Percentiles rank a stretch among this genome's conserved stretches.
These are phyloP conservation scores for Aleiodes leptofemur DNA, from an alignment of 2,888 invertebrate species.

Conservation along the genomic window DNA sequence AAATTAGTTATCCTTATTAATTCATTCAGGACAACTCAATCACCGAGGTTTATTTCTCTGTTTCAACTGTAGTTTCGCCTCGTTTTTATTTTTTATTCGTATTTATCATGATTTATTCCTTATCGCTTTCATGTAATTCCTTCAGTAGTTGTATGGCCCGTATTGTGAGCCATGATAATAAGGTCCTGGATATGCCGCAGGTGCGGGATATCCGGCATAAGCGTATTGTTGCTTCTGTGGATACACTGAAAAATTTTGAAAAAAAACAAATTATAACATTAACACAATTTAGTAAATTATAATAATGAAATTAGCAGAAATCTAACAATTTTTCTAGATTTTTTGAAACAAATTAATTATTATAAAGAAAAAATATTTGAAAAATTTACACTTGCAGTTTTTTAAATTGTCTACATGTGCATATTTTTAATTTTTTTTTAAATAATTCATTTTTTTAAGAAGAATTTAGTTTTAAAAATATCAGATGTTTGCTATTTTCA, in stretches of 20 bases:
- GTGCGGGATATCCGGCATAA: constrained; percentile 89
- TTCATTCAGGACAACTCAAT: neutral
- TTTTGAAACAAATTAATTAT: no score
- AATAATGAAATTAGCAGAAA: no score
- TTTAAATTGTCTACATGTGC: no score
- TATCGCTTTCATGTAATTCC: constrained; percentile 29
- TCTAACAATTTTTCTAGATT: no score
- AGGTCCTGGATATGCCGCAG: constrained; percentile 90
- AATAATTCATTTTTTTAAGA: no score
- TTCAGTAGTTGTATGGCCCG: constrained; percentile 94
- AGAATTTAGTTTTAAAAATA: no score
- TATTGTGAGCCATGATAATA: constrained; percentile 94
- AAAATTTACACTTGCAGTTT: no score
- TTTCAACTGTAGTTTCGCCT: constrained; percentile 10
- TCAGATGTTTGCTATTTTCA: no score
- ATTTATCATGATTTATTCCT: constrained; percentile 40
- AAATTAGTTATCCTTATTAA: constrained; percentile 13
- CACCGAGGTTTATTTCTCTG: constrained; percentile 10
- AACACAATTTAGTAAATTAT: neutral
- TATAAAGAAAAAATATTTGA: no score
- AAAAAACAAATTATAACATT: neutral
- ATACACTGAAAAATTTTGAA: constrained; percentile 82
- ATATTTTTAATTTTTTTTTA: no score
- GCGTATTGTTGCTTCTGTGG: constrained; percentile 96
- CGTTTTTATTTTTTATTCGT: constrained; percentile 3